Evolutionary conservation across 2,888 invertebrate species (phyloP), one percentile per base, ranked within the genome.

Genomic region (Norana najaformis): DNA sequence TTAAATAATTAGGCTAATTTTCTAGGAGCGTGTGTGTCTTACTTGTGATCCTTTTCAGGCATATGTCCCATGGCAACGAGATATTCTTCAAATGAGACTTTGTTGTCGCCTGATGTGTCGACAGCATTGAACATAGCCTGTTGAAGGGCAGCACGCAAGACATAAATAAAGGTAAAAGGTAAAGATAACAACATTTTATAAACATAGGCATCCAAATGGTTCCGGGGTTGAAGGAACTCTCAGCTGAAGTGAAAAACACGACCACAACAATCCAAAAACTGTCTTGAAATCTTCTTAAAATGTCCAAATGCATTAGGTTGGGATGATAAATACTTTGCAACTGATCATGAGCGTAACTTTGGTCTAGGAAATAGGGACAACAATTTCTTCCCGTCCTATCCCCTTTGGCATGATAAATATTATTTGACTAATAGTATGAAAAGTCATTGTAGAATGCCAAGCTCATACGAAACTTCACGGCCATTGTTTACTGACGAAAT

Each of bases 51-150:
- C 30, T 82, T 39, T 39, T n/a, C 34, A n/a, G 88, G 83, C 38
- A 69, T 39, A 47, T 82, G 83, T 83, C 91, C 91, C 91, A 91
- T 91, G 34, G 90, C 90, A 8, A 88, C 83, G 83, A 90, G 53
- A 85, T 91, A 91, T 53, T 91, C 91, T n/a, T 91, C 90, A 47
- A 88, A 30, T 16, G 91, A 89, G 41, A 91, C 88, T 85, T 88
- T 88, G 41, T 90, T 90, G 39, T 91, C 90, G 23, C 91, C 91
- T 4, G 90, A 90, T 20, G 90, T 90, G 69, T 90, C 90, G 36
- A 88, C 88, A 36, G 85, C 38, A 4, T 35, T 35, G 89, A 90
- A 90, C 82, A 90, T 88, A 30, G 34, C 34, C 90, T 90, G 88
- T 34, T 16, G 30, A 85, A 85, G 30, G 23, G 16, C 53, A 53